Evolutionary conservation across 1,140 invertebrate genomes (phyloP).

Genomic region (Trichonephila inaurata): DNA sequence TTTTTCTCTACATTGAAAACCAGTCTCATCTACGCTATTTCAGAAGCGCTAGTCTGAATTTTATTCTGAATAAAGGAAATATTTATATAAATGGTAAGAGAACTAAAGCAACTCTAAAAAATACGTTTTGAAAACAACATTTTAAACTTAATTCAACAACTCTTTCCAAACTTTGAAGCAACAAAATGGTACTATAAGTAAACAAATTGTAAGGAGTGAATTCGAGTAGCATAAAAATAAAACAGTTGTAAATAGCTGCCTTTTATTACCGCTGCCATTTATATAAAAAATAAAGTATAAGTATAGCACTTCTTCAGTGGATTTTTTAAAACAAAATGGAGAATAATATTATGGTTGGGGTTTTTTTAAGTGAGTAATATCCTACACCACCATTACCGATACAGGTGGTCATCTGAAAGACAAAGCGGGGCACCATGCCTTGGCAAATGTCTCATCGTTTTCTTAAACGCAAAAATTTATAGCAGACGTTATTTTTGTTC

Average conservation of each 20-base stretch:
- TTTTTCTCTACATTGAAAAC: too few species aligned
- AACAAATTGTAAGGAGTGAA: background rate
- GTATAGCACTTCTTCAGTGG: too few species aligned
- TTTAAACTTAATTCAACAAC: background rate
- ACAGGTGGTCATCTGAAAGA: constrained; percentile 29
- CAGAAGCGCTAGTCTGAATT: too few species aligned
- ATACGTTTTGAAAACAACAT: background rate
- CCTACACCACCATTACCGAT: background rate
- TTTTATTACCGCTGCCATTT: background rate
- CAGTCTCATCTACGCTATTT: too few species aligned
- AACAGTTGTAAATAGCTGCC: constrained; percentile 15
- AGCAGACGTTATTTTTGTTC: background rate
- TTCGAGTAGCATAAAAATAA: background rate
- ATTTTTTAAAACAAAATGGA: too few species aligned
- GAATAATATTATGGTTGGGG: background rate
- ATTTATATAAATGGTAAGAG: background rate
- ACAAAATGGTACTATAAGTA: background rate
- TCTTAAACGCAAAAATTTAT: constrained; percentile 48
- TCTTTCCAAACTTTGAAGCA: background rate
- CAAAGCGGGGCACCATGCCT: background rate
- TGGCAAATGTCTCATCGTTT: constrained; percentile 29
- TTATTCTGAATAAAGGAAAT: too few species aligned
- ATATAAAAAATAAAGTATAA: background rate
- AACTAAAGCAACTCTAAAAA: background rate
- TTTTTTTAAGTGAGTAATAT: background rate